Evolutionary conservation across 1,140 invertebrate species (phyloP), one percentile per base, ranked within the genome.

Genomic region (Drosophila baimaii): DNA sequence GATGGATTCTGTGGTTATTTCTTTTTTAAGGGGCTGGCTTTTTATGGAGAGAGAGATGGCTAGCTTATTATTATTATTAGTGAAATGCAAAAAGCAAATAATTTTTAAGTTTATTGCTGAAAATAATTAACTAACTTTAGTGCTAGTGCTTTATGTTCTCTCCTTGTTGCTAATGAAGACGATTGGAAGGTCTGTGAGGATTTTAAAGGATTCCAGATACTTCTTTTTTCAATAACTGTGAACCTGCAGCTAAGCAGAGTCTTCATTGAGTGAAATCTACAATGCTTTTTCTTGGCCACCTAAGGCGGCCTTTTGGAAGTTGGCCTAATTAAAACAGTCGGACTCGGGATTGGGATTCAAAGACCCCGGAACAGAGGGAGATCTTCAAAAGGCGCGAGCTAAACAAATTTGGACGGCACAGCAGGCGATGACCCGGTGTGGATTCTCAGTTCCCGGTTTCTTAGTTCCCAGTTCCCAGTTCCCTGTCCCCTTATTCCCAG

Each of bases 401-500:
- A 79, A 88, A 85, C 82, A 85, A 85, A 85, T 86, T 85, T 65
- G 70, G 70, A 64, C 71, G 56, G 55, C 82, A n/a, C 82, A 86
- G 82, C 79, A 66, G 82, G 82, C 74, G 63, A 61, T 37, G 23
- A 7, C 27, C 13, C 17, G 35, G 23, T 41, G 25, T 25, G 25
- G 55, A 21, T 52, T 66, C n/a, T 27, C 64, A 31, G 25, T 47
- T 58, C 25, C 29, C 46, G n/a, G 23, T 25, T 47, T 7, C 15
- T 9, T 17, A 7, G 9, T 46, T 31, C 21, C 57, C 49, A 39
- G 23, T 47, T 29, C 13, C 41, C 19, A 17, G 27, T 27, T 57
- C 7, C 21, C 31, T 4, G 15, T 37, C 46, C 15, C 39, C 31
- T 25, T 5, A 13, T 41, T 57, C 23, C 17, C 27, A 17, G 33